Evolutionary conservation across 2,797 vertebrate genomes (phyloP).

Genomic region (Dermochelys coriacea): DNA sequence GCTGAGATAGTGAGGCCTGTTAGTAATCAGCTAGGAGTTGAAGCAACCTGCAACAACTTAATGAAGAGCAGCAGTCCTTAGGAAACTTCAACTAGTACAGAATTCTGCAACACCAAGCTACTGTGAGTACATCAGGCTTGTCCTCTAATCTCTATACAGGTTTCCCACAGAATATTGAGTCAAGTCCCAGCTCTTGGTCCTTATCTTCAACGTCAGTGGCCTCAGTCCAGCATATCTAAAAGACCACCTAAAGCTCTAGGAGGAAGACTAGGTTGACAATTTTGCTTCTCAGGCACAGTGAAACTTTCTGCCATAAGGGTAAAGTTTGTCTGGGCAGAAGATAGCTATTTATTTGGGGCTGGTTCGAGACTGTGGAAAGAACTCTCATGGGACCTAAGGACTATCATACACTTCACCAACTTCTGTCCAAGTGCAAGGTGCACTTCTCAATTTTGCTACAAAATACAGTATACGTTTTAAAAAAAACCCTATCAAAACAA

Average conservation of each 20-base stretch:
- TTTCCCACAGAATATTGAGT: neutral
- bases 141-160: neutral
- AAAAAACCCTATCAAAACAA: neutral
- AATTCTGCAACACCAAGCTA: neutral
- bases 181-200: neutral
- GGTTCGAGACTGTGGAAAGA: neutral
- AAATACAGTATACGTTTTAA: neutral
- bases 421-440: neutral
- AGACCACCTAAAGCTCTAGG: neutral
- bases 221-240: neutral
- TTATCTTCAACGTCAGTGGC: neutral
- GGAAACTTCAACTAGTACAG: neutral
- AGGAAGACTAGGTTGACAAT: neutral
- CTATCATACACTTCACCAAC: neutral
- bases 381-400: neutral
- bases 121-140: neutral
- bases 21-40: neutral
- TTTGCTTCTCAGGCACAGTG: neutral
- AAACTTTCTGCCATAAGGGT: neutral
- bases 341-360: neutral
- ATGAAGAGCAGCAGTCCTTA: neutral
- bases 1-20: neutral
- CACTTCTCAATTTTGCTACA: neutral
- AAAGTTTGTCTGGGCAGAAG: neutral
- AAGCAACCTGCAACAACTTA: neutral